A percentile compares a stretch with the other conserved stretches of the same genome.
phyloP scores from a whole-genome alignment of 2,113 vertebrate species.

The Pseudorhombus dupliciocellatus region DNA sequence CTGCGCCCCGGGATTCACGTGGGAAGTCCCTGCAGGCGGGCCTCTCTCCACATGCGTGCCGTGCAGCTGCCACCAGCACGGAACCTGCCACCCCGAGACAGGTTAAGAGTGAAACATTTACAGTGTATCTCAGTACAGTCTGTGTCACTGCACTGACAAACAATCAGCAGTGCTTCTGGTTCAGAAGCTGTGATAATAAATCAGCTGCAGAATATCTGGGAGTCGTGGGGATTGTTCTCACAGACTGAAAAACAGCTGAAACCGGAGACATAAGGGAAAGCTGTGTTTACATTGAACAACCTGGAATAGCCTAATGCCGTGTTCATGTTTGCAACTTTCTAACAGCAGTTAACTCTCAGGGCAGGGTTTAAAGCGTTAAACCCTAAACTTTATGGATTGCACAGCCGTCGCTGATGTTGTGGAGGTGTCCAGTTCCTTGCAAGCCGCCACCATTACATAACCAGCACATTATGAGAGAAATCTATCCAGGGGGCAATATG shows the following conservation, averaged over 20 bases:
- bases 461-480: not conserved
- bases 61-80: constrained; percentile 90
- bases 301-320: not conserved
- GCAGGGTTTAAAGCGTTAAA: too few species aligned
- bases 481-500: not conserved
- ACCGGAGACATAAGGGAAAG: not conserved
- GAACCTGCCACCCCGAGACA: constrained; percentile 87
- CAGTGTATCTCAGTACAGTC: not conserved
- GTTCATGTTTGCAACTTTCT: not conserved
- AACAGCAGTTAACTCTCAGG: not conserved
- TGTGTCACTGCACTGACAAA: constrained; percentile 23
- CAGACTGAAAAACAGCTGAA: constrained; percentile 16
- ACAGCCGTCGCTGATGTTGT: too few species aligned
- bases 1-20: constrained; percentile 86
- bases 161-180: constrained; percentile 38
- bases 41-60: constrained; percentile 83
- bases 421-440: too few species aligned
- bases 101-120: constrained; percentile 73
- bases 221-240: not conserved
- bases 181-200: constrained; percentile 35
- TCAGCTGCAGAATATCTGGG: constrained; percentile 15
- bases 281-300: not conserved
- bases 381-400: too few species aligned
- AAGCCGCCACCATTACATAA: not conserved
- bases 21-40: constrained; percentile 75